phyloP scores from a whole-genome alignment of 2,113 vertebrate genomes.

The Crypturellus undulatus region DNA sequence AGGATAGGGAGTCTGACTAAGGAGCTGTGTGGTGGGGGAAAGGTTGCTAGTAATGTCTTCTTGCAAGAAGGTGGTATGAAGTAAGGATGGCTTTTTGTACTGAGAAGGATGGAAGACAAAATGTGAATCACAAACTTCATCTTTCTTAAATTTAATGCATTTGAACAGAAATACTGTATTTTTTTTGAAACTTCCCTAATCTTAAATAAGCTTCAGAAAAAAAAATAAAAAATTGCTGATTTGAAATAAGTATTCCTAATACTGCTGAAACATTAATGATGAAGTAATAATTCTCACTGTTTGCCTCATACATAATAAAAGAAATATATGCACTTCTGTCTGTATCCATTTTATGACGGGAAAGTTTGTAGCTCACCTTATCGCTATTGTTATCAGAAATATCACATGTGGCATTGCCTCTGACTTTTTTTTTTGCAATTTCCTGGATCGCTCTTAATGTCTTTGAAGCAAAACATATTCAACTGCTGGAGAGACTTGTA shows the following conservation, averaged over 20 bases:
- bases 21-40: too few relatives aligned
- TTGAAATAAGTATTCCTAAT: neutral
- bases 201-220: neutral
- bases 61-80: neutral
- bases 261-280: too few relatives aligned
- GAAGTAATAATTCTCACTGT: neutral
- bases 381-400: conserved; percentile 32
- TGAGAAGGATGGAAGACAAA: neutral
- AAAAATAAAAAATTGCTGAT: neutral
- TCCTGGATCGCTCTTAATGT: conserved; percentile 34
- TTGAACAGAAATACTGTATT: neutral
- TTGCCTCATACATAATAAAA: neutral
- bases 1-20: too few relatives aligned
- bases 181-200: neutral
- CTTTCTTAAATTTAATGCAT: neutral
- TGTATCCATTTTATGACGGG: neutral
- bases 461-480: neutral
- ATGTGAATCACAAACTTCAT: neutral
- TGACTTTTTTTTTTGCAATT: conserved; percentile 2
- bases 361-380: conserved; percentile 4
- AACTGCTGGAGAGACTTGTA: neutral
- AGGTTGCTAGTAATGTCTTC: neutral
- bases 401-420: conserved; percentile 24
- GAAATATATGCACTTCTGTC: neutral
- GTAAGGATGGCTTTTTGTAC: neutral